Conservation (phyloP, 1,140 invertebrate genomes). For the Trinorchestia longiramus region DNA sequence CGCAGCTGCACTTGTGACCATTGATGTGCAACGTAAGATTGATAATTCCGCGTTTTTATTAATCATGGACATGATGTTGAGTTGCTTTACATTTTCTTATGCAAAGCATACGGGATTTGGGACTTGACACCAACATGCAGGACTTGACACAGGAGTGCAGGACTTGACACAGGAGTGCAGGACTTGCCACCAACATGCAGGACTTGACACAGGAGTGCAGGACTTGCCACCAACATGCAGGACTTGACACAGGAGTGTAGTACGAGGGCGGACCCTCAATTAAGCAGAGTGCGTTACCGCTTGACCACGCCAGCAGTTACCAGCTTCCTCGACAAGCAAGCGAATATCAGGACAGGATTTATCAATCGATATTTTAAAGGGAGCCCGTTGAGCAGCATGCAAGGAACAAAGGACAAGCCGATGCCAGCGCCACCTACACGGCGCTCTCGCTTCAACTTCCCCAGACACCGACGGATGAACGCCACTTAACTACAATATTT, state of each 20-base stretch:
- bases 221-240: too few species aligned
- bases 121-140: too few species aligned
- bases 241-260: background rate
- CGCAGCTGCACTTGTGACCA: too few species aligned
- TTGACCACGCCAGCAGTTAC: background rate
- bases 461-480: background rate
- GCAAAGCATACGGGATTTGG: too few species aligned
- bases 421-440: conserved; percentile 26
- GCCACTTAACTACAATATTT: background rate
- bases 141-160: too few species aligned
- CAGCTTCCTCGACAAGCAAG: conserved; percentile 8
- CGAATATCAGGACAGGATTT: conserved; percentile 46
- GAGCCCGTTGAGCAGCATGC: conserved; percentile 1
- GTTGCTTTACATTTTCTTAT: too few species aligned
- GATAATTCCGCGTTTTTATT: too few species aligned
- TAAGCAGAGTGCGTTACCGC: background rate
- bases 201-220: too few species aligned
- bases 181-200: too few species aligned
- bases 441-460: background rate
- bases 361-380: conserved; percentile 53
- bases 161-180: too few species aligned
- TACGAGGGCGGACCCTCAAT: background rate
- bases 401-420: conserved; percentile 48
- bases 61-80: too few species aligned
- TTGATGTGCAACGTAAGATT: too few species aligned